Percentiles rank a stretch among this genome's conserved stretches.
Conservation (phyloP, 2,797 vertebrate species). For the Sebastes minor region DNA sequence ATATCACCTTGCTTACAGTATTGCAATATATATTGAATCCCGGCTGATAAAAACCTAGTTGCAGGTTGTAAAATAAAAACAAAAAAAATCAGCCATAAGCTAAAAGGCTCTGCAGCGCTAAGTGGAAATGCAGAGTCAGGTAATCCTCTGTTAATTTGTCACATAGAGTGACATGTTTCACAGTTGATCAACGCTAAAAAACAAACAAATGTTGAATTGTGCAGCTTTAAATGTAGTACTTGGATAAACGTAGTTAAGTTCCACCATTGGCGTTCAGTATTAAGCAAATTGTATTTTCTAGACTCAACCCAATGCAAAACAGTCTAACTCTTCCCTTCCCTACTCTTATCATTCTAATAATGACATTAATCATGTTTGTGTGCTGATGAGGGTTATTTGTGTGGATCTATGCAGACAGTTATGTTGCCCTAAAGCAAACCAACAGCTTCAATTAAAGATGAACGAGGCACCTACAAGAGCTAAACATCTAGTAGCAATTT, state of each 20-base stretch:
- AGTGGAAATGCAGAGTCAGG: too few relatives aligned
- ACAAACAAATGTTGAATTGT: neutral
- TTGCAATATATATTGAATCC: too few relatives aligned
- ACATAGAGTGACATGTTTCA: neutral
- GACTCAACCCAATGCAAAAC: too few relatives aligned
- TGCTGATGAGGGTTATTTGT: neutral
- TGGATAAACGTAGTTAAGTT: neutral
- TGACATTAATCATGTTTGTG: neutral
- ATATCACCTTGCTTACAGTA: too few relatives aligned
- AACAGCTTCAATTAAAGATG: constrained; percentile 2
- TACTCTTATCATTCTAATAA: neutral
- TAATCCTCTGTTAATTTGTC: too few relatives aligned
- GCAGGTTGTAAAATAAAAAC: too few relatives aligned
- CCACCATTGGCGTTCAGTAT: neutral
- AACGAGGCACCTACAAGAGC: neutral
- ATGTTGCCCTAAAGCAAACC: constrained; percentile 1
- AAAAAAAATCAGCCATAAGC: too few relatives aligned
- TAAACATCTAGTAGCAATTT: neutral
- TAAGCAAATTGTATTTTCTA: neutral
- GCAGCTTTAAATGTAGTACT: neutral
- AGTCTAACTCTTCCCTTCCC: too few relatives aligned
- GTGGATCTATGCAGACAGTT: neutral
- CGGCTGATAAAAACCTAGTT: too few relatives aligned
- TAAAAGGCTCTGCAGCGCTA: too few relatives aligned
- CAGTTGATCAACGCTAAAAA: neutral